Conservation (phyloP, 2,113 vertebrate species). For the Budorcas taxicolor region DNA sequence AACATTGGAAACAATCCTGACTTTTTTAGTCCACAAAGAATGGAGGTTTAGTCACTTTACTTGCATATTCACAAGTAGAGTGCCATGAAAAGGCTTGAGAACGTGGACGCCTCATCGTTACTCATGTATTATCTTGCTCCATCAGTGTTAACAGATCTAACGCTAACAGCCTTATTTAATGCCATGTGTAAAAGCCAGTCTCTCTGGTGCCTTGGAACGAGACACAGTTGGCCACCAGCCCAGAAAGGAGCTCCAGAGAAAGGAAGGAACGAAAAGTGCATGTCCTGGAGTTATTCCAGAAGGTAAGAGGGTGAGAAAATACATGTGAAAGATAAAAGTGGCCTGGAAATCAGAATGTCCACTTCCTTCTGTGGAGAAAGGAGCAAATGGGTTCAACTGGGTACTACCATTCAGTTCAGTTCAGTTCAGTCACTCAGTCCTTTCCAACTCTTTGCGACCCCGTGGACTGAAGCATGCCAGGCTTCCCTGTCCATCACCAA, state of each 20-base stretch:
- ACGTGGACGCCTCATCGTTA: background rate
- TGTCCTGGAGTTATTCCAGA: background rate
- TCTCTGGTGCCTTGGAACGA: background rate
- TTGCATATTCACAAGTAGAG: background rate
- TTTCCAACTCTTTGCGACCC: fast-evolving
- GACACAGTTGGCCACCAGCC: background rate
- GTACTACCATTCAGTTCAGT: background rate
- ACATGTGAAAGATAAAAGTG: background rate
- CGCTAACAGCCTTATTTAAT: background rate
- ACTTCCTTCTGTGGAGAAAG: background rate
- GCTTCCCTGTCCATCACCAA: background rate
- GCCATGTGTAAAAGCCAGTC: background rate
- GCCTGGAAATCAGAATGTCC: background rate
- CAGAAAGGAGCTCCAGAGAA: background rate
- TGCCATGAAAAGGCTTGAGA: background rate
- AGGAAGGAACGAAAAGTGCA: background rate
- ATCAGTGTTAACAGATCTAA: background rate
- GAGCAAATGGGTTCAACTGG: background rate
- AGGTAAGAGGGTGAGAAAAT: background rate
- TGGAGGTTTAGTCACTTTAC: background rate
- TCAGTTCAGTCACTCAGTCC: background rate
- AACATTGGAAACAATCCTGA: background rate
- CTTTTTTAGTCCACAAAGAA: background rate
- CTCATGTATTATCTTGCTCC: background rate
- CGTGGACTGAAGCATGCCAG: background rate